Base-by-base conservation (phyloP, 2,797 vertebrate species). In the Syngnathus acus region DNA sequence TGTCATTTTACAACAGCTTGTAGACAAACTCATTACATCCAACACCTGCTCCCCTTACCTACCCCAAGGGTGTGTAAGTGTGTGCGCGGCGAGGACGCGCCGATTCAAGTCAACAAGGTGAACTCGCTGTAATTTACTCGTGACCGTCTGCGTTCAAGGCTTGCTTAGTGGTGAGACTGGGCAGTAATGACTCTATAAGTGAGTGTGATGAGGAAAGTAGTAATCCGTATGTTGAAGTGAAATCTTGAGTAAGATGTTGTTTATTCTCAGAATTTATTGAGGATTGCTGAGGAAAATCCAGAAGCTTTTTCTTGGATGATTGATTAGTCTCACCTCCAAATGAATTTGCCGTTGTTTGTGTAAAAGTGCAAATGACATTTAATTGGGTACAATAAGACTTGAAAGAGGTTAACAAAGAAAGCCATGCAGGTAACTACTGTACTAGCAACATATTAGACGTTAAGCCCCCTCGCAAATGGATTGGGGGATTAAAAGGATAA, bases 1-100 rank as follows among this genome's bases (percentile, higher is more conserved):
- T 88, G 85, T 81, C 78, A 80, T 85, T 86, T 83, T 79, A 67
- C 76, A 85, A 78, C 82, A 84, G 80, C 80, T 82, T 86, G 82
- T 84, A 84, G 72, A 82, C 78, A 86, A 81, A 86, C 78, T 88
- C 84, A 87, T 88, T 87, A 85, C 72, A 67, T 72, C 76, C 69
- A 78, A 78, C 86, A 87, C 84, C 82, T 89, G 82, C 85, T 82
- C 72, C 78, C 40, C 32, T 75, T 72, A 80, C 59, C 59, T 75
- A 75, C 69, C 59, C 68, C 32, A 13, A 68, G 69, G 47, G 67
- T 57, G 51, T 66, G 64, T 42, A 39, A 63, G 65, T 50, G 53
- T 58, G 48, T n/a, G 53, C n/a, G 14, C 39, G 43, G 32, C 39
- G 45, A 63, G 43, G 26, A 64, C 26, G 11, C 50, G 13, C 14